Percentiles rank a stretch among this genome's conserved stretches.
phyloP scores from a whole-genome alignment of 2,888 invertebrate genomes.

The Neocrepidodera transversa region DNA sequence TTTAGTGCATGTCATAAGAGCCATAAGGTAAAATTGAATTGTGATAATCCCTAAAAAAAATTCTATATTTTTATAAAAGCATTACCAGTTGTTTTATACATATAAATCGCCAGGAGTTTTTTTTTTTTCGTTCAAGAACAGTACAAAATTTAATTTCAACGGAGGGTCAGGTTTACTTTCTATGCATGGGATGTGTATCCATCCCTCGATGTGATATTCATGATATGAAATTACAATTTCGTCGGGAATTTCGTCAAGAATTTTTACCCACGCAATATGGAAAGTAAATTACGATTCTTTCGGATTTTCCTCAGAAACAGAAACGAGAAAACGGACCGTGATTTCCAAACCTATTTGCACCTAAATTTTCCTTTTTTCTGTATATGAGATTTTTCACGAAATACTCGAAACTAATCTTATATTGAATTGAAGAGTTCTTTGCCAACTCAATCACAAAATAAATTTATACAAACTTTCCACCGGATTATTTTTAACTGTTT shows the following conservation, averaged over 20 bases:
- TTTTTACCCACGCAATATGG: slow-evolving; percentile 31
- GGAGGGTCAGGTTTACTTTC: slow-evolving; percentile 41
- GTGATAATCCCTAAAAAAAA: too few relatives aligned
- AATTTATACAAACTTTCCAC: too few relatives aligned
- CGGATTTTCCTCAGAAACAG: neutral
- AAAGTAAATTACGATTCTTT: slow-evolving; percentile 30
- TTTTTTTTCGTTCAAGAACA: slow-evolving; percentile 8
- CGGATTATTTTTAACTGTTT: too few relatives aligned
- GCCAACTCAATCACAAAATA: too few relatives aligned
- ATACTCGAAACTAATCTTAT: too few relatives aligned
- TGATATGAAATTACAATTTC: slow-evolving; percentile 50
- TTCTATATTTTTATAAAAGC: too few relatives aligned
- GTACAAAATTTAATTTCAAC: slow-evolving; percentile 34
- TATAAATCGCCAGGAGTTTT: neutral
- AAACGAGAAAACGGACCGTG: neutral
- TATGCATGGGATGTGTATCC: slow-evolving; percentile 45
- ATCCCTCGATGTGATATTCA: slow-evolving; percentile 38
- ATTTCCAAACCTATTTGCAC: slow-evolving; percentile 16
- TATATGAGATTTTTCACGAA: neutral
- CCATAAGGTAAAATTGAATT: too few relatives aligned
- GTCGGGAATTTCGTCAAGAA: slow-evolving; percentile 34
- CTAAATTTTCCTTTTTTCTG: slow-evolving; percentile 2
- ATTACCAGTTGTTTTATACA: too few relatives aligned
- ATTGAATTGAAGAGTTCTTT: too few relatives aligned
- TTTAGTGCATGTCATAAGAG: too few relatives aligned